Evolutionary conservation across 2,113 vertebrate species (phyloP), one percentile per base, ranked within the genome.

Genomic region (Caretta caretta): DNA sequence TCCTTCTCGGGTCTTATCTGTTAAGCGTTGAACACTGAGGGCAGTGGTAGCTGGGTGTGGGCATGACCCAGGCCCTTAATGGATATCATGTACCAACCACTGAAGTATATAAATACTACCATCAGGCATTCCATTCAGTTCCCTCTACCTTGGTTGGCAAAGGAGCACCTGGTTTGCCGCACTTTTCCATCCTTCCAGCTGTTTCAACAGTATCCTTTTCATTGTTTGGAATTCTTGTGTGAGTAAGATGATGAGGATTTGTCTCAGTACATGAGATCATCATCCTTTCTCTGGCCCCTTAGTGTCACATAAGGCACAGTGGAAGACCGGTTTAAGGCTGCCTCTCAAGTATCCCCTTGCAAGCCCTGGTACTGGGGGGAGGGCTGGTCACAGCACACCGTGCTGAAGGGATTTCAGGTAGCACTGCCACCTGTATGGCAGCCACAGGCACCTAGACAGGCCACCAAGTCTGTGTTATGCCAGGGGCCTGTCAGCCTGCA

Each of bases 1-100:
- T 89, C 75, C 24, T 14, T 0, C 92, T 85, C 50, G 2, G 3
- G 38, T 90, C 94, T 80, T n/a, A 81, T 38, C n/a, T 87, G 93
- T 80, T 87, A 46, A 80, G 69, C 85, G 7, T 85, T 51, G 84
- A 59, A 29, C 11, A 8, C 0, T 2, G 24, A 46, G 22, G 8
- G 27, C 84, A 27, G 25, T 94, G 84, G 31, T 5, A 81, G 88
- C 49, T 90, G 27, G 29, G n/a, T 96, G 88, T 83, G 93, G 56
- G 87, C 25, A 13, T 65, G 85, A 92, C 31, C 11, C 3, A 2
- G 35, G 69, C 51, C 75, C 24, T 80, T 25, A 84, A 11, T 72
- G 56, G 31, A n/a, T n/a, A 2, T 8, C 11, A 48, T 78, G 75
- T 11, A 48, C 24, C 42, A 78, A 27, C 75, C 75, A 46, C 42